Base-by-base conservation (phyloP, 64 coral and sea anemone species). In the Pocillopora damicornis region DNA sequence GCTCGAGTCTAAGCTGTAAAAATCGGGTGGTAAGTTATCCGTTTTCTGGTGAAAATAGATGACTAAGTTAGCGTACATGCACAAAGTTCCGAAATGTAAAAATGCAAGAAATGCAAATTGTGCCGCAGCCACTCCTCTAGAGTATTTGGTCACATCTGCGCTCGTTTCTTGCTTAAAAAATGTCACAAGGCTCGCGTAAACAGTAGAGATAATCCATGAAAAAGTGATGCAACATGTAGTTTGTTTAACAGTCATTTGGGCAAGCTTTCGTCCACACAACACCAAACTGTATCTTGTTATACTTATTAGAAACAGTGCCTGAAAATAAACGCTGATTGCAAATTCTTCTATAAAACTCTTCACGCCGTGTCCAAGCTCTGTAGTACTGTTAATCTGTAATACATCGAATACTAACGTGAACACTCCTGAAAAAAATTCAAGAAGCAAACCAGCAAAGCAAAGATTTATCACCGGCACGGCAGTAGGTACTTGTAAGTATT, bases 1-100 rank as follows among this genome's bases (percentile, higher is more conserved):
- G 30, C 76, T 92, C n/a, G 90, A 92, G 13, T 79, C 89, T 16
- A 72, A 30, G 30, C 90, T 92, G 66, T 92, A 92, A 58, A 92
- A 92, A 22, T 92, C 77, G 7, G 76, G 66, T 35, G 90, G 90
- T 61, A 92, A 56, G 15, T 61, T 64, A 61, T 92, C 77, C 34
- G 30, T 87, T 18, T 87, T 68, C 59, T 87, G 81, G 9, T 83
- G 35, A 60, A 92, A 92, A 79, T 92, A 74, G 78, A 86, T 57
- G 2, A 61, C 38, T 23, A 92, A 59, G 17, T 79, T 65, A 59
- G 20, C 75, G 30, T 86, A 87, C 22, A 92, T 87, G 11, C 58
- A 63, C 23, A 87, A 45, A 2, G 80, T 51, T 23, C 60, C 74
- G 38, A 81, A 71, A 42, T 87, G 86, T 25, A 63, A 62, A 60